Evolutionary conservation across 53 echinoderm and acorn worm genomes (phyloP), one percentile per base, ranked within the genome.

Genomic region (Crossaster papposus): DNA sequence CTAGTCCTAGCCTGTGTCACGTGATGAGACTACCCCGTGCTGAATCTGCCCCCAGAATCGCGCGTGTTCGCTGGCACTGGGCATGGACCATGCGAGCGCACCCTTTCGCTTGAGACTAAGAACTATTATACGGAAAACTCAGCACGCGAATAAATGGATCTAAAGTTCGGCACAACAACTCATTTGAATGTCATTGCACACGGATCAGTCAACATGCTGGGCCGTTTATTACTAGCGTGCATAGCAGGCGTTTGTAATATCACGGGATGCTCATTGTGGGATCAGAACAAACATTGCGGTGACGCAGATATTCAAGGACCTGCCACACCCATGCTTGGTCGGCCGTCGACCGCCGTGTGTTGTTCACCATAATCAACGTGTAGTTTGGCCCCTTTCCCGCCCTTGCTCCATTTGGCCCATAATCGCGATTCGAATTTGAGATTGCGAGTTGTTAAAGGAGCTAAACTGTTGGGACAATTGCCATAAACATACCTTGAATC

Each of bases 261-360:
- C 9, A 35, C 28, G 14, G 71, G 29, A 29, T n/a, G 35, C 34
- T 33, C 34, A 29, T 36, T 2, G 22, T 50, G 32, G 15, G 32
- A 54, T 80, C 55, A 54, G 54, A 9, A 76, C 34, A 86, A 86
- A 74, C 74, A 73, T 74, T 54, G 75, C 86, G 28, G 54, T 18
- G 20, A 35, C 70, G 33, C 37, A n/a, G n/a, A n/a, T 30, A 53
- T 20, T 44, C 71, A 15, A 28, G 24, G 78, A 14, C 14, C 26
- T 22, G 74, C 74, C 73, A 18, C 53, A 75, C 65, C 83, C 38
- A 51, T 83, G 44, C 53, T 86, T 86, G 55, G 75, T 86, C 54
- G 55, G 75, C 75, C 54, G 86, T 55, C 44, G 86, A 51, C 14
- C 4, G n/a, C 26, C 2, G 51, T 24, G 15, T 53, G 51, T 34